phyloP scores from a whole-genome alignment of 2,888 invertebrate species.

The Globia sparganii region DNA sequence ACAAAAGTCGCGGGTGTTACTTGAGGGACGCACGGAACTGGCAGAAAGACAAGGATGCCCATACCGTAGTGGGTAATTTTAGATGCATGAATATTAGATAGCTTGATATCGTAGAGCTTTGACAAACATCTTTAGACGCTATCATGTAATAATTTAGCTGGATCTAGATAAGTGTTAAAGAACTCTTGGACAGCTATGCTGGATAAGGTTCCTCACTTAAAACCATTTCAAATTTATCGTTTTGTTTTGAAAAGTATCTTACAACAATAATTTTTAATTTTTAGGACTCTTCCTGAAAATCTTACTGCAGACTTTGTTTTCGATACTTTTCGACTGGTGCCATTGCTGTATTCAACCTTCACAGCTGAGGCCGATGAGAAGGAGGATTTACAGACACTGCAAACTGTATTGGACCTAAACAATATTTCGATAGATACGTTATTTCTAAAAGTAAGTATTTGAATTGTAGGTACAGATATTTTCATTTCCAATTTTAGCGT shows the following conservation, averaged over 20 bases:
- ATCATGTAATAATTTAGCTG: background rate
- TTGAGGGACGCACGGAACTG: background rate
- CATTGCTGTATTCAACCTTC: slow-evolving; percentile 78
- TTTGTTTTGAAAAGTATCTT: background rate
- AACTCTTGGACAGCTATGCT: background rate
- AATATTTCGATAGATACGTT: slow-evolving; percentile 76
- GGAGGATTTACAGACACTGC: slow-evolving; percentile 73
- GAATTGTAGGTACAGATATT: background rate
- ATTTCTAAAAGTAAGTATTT: slow-evolving; percentile 75
- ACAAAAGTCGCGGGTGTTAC: too few species aligned
- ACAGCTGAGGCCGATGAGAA: slow-evolving; percentile 68
- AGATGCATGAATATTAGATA: too few species aligned
- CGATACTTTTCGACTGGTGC: slow-evolving; percentile 75
- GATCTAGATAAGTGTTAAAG: background rate
- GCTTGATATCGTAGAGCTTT: background rate
- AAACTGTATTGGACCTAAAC: slow-evolving; percentile 81
- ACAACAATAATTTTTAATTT: slow-evolving; percentile 14
- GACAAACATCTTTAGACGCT: background rate
- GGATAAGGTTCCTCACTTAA: background rate
- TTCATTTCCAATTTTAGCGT: background rate
- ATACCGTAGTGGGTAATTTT: background rate
- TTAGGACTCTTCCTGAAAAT: slow-evolving; percentile 79
- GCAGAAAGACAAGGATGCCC: background rate
- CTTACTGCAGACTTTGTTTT: slow-evolving; percentile 80
- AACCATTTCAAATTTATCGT: background rate